Conservation (phyloP, 2,888 invertebrate genomes). For the Drosophila limbata region DNA sequence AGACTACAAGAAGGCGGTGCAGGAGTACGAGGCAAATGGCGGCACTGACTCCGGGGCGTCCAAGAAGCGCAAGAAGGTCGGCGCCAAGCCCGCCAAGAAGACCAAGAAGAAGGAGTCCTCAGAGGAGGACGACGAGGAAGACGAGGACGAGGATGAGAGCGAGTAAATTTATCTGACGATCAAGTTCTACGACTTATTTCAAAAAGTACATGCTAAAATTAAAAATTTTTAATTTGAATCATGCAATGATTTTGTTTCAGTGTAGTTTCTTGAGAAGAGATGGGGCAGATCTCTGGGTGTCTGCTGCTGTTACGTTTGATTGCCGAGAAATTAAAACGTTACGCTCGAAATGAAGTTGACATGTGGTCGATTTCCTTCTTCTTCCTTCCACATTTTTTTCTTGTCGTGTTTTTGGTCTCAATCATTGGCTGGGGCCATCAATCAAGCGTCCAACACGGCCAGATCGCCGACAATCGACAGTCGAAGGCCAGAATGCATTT, state of each 20-base stretch:
- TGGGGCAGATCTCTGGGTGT: conserved; percentile 52
- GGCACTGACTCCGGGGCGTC: conserved; percentile 88
- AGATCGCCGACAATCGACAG: conserved; percentile 26
- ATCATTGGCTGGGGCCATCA: conserved; percentile 51
- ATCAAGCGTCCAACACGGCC: conserved; percentile 55
- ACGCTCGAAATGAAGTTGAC: conserved; percentile 77
- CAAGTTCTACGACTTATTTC: too few species aligned
- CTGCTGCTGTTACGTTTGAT: conserved; percentile 64
- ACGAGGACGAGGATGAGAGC: conserved; percentile 86
- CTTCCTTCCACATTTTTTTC: background rate
- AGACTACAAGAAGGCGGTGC: conserved; percentile 94
- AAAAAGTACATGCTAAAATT: too few species aligned
- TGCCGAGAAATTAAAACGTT: conserved; percentile 80
- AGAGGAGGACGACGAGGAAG: conserved; percentile 84
- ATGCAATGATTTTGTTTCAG: too few species aligned
- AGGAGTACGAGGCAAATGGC: conserved; percentile 94
- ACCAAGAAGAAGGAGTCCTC: conserved; percentile 89
- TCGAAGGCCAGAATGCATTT: conserved; percentile 59
- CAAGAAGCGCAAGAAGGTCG: conserved; percentile 87
- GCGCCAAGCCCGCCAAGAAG: conserved; percentile 84
- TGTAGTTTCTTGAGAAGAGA: background rate
- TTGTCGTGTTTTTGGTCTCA: conserved; percentile 1
- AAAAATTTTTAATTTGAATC: too few species aligned
- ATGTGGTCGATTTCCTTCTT: conserved; percentile 45
- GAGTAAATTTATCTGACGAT: conserved; percentile 85